Percentiles rank a stretch among this genome's conserved stretches.
Evolutionary conservation across 2,113 vertebrate species (phyloP).

Genomic region (Tringa solitaria): DNA sequence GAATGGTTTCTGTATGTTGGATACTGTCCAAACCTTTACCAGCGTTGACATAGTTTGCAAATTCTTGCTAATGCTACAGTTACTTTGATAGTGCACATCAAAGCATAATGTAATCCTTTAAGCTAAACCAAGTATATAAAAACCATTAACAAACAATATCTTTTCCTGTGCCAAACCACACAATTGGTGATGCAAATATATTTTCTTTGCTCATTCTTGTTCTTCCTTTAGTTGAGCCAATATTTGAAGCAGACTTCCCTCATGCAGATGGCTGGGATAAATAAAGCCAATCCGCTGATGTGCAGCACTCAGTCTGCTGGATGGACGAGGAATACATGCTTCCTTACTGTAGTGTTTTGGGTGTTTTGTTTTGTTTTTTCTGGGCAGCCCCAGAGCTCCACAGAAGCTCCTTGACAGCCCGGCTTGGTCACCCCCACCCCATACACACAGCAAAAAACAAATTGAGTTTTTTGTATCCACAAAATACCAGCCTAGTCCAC

Average conservation of each 20-base stretch:
- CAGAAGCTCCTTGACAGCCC: too few relatives aligned
- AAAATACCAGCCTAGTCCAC: neutral
- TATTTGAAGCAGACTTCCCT: neutral
- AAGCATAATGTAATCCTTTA: neutral
- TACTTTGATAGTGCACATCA: neutral
- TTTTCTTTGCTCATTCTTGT: neutral
- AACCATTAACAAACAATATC: neutral
- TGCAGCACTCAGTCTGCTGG: neutral
- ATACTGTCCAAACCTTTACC: neutral
- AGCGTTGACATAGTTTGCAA: neutral
- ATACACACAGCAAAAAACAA: neutral
- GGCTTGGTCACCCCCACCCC: rapidly evolving
- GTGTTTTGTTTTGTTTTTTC: neutral
- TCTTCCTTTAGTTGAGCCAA: neutral
- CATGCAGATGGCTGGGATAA: neutral
- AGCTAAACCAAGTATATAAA: neutral
- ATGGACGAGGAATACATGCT: neutral
- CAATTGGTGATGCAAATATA: neutral
- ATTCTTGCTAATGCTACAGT: neutral
- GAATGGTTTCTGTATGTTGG: neutral
- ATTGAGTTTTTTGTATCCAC: neutral
- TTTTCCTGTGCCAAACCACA: neutral
- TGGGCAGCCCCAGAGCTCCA: neutral
- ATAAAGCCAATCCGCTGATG: neutral
- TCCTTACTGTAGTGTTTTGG: neutral